A percentile compares a stretch with the other conserved stretches of the same genome.
phyloP scores from a whole-genome alignment of 2,888 invertebrate species.

The Trachelus stipa region DNA sequence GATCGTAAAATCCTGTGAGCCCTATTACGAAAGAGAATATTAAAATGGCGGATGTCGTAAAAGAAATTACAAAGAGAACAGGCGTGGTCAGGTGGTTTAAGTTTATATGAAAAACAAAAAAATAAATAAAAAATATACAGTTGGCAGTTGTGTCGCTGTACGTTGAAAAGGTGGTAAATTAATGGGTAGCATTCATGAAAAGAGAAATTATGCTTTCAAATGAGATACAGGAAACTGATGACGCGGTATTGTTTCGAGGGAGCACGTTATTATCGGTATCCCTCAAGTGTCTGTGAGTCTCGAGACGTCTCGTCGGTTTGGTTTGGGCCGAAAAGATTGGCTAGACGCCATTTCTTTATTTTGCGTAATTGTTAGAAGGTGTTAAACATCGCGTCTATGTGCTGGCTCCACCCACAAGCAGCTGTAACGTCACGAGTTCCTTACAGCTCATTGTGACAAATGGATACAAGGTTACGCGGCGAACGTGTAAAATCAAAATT shows the following conservation, averaged over 20 bases:
- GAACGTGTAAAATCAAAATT: not conserved
- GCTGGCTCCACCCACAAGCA: not conserved
- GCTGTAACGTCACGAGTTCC: conserved; percentile 7
- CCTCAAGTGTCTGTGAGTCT: not conserved
- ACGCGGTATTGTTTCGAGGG: not conserved
- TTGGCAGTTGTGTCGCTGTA: not conserved
- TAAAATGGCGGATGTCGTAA: not conserved
- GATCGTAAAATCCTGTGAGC: not conserved
- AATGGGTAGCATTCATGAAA: not conserved
- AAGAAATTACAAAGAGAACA: not conserved
- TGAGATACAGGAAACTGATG: not conserved
- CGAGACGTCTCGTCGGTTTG: not conserved
- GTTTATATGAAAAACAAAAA: not conserved
- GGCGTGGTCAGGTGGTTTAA: not conserved
- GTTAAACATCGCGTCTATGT: not conserved
- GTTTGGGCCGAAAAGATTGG: not conserved
- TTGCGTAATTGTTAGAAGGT: not conserved
- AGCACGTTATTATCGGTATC: not conserved
- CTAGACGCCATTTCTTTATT: not conserved
- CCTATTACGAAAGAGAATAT: not conserved
- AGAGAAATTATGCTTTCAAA: not conserved
- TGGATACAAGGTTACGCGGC: not conserved
- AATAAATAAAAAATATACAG: too few species aligned
- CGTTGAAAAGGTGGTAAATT: not conserved
- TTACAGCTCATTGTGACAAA: not conserved